These are phyloP conservation scores for Puma concolor DNA, from an alignment of 2,113 vertebrate genomes.

Conservation along the genomic window DNA sequence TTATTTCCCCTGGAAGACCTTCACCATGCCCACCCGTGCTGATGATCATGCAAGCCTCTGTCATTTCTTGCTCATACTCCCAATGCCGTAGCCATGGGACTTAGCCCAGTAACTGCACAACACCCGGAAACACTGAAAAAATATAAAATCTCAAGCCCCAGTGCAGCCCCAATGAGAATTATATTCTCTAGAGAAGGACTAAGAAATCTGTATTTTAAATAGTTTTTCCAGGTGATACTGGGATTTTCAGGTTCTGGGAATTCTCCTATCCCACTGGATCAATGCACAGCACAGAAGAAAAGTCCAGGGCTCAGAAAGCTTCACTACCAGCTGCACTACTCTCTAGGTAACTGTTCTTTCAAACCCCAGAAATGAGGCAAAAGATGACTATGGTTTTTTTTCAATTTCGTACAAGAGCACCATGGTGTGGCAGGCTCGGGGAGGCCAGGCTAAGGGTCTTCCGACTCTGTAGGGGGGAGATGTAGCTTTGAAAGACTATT, in stretches of 20 bases:
- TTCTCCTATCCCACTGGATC: not conserved
- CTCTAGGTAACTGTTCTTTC: not conserved
- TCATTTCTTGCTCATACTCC: not conserved
- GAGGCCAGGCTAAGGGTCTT: not conserved
- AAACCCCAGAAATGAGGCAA: not conserved
- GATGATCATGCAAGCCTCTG: not conserved
- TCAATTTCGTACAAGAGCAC: not conserved
- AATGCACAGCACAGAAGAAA: not conserved
- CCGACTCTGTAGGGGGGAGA: not conserved
- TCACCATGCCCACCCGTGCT: not conserved
- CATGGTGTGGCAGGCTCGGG: not conserved
- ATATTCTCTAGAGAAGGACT: not conserved
- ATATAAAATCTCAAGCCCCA: not conserved
- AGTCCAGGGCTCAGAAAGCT: not conserved
- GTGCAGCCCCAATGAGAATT: not conserved
- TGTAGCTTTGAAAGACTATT: not conserved
- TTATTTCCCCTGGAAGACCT: not conserved
- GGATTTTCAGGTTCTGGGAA: not conserved
- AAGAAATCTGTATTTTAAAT: constrained; percentile 23
- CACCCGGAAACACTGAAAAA: not conserved
- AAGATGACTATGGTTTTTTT: not conserved
- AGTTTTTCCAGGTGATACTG: constrained; percentile 49
- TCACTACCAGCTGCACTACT: not conserved
- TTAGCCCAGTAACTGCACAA: not conserved
- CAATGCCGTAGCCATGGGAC: not conserved